Percentiles rank a stretch among this genome's conserved stretches.
phyloP scores from a whole-genome alignment of 2,113 vertebrate species.

The Ptilorrhoa leucosticta region DNA sequence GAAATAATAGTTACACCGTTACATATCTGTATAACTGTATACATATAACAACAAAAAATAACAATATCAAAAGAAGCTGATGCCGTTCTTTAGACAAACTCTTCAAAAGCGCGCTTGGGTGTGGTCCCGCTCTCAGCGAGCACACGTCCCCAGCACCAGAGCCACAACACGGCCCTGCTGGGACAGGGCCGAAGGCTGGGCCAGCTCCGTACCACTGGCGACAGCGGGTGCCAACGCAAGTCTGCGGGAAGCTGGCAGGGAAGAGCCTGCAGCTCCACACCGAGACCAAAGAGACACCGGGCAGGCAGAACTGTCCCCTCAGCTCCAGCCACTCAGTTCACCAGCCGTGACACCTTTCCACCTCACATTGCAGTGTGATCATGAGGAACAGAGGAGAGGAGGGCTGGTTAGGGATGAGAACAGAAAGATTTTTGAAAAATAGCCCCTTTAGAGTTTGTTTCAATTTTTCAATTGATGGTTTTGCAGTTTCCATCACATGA shows the following conservation, averaged over 20 bases:
- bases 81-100: neutral
- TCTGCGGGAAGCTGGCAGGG: neutral
- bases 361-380: neutral
- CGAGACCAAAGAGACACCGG: rapidly evolving
- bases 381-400: neutral
- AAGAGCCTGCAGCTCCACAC: neutral
- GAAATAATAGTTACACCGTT: neutral
- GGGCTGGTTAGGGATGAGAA: neutral
- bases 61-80: neutral
- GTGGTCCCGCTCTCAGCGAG: rapidly evolving
- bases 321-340: neutral
- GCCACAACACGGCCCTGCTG: neutral
- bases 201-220: rapidly evolving
- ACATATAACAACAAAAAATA: neutral
- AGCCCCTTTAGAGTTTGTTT: neutral
- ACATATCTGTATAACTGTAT: neutral
- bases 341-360: too few relatives aligned
- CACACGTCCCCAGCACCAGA: rapidly evolving
- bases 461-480: neutral
- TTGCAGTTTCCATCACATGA: neutral
- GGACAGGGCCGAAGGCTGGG: neutral
- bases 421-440: neutral
- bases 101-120: neutral
- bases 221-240: rapidly evolving
- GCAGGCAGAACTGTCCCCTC: neutral